phyloP scores from a whole-genome alignment of 2,113 vertebrate species.

The Hypanus sabinus region DNA sequence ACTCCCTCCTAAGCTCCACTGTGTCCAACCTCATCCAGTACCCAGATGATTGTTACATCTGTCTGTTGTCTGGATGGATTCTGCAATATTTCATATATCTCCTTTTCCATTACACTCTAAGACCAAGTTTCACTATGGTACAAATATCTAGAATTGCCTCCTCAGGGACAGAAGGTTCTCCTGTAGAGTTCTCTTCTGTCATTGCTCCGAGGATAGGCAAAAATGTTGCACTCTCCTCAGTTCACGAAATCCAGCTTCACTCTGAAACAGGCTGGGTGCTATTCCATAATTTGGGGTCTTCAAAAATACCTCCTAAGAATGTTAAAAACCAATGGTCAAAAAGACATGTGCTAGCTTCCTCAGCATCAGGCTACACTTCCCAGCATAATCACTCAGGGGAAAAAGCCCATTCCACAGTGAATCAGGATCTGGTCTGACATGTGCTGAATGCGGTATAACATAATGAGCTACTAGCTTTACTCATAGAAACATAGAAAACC shows the following conservation, averaged over 20 bases:
- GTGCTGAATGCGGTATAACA: not conserved
- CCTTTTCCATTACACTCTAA: not conserved
- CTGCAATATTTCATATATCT: not conserved
- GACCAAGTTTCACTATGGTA: not conserved
- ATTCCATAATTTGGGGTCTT: not conserved
- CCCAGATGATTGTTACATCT: not conserved
- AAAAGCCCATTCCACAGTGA: not conserved
- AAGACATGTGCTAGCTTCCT: not conserved
- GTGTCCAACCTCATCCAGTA: not conserved
- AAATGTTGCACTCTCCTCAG: not conserved
- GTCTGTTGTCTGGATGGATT: not conserved
- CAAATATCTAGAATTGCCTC: not conserved
- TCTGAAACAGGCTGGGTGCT: not conserved
- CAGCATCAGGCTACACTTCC: not conserved
- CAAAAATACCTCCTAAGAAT: not conserved
- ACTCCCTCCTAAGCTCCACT: not conserved
- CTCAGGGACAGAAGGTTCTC: not conserved
- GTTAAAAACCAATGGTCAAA: not conserved
- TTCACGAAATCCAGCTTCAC: not conserved
- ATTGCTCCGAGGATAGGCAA: not conserved
- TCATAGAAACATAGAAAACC: too few species aligned
- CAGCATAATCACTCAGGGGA: not conserved
- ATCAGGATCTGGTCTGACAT: not conserved
- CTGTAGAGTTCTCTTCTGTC: not conserved
- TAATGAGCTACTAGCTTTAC: not conserved